These are phyloP conservation scores for Phyto melanocephala DNA, from an alignment of 2,888 invertebrate genomes.

Conservation along the genomic window DNA sequence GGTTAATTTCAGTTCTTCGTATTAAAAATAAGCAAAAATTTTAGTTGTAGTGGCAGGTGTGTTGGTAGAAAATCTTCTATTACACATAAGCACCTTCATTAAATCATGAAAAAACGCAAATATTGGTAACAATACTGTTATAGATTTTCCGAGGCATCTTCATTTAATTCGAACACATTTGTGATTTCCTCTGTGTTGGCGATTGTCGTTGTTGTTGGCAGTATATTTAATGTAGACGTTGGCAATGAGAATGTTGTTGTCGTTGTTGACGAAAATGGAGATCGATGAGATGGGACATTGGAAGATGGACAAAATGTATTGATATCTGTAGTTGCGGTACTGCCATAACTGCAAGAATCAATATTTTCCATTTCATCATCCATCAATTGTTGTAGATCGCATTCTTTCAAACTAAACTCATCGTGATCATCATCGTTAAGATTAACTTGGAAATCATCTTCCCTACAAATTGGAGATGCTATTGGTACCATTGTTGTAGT, in stretches of 20 bases:
- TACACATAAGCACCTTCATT: conserved; percentile 39
- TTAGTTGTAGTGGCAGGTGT: background rate
- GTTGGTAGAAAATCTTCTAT: background rate
- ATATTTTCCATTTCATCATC: conserved; percentile 49
- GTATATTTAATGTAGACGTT: background rate
- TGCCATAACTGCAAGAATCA: conserved; percentile 38
- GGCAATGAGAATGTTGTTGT: background rate
- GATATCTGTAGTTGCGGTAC: conserved; percentile 17
- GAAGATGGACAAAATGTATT: conserved; percentile 8
- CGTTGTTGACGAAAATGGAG: conserved; percentile 2
- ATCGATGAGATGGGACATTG: background rate
- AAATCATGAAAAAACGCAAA: conserved; percentile 49
- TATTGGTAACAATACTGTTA: conserved; percentile 55
- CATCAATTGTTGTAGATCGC: conserved; percentile 11
- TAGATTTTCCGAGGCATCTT: conserved; percentile 58
- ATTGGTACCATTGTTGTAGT: background rate
- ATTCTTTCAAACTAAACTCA: background rate
- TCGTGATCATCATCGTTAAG: background rate
- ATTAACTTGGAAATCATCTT: background rate
- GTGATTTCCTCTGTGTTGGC: background rate
- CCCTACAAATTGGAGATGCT: background rate
- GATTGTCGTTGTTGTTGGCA: background rate
- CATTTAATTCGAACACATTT: conserved; percentile 8
- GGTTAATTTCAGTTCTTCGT: background rate
- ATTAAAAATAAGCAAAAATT: conserved; percentile 9